Evolutionary conservation across 2,113 vertebrate genomes (phyloP), one percentile per base, ranked within the genome.

Genomic region (Oenanthe oenanthe): DNA sequence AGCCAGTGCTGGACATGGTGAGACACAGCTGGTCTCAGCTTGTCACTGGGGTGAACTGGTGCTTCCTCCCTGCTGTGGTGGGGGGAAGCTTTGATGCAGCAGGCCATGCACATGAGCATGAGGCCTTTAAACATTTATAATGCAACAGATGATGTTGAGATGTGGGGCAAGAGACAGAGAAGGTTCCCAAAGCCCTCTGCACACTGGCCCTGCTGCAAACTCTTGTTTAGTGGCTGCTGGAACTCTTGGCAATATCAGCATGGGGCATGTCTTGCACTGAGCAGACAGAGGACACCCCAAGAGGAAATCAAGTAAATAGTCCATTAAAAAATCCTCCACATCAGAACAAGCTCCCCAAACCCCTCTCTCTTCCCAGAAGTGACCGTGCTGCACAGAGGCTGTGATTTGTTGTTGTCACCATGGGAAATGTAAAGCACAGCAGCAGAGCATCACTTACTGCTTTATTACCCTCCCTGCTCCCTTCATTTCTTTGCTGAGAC

Each of bases 31-130:
- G 4, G 34, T 67, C 40, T 40, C 91, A 60, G 21, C 7, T 3
- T 24, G 28, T 51, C 74, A 20, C 66, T 88, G 91, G 40, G 28
- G 38, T 21, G 31, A 88, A 9, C n/a, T 54, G 57, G 40, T 75
- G 62, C 25, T 40, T 60, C 29, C 29, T 85, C 22, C 29, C 24
- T 7, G 16, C 51, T 17, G 6, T 32, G 25, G 56, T 8, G 57
- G 25, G 31, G 36, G 26, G 7, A 67, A 54, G 6, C 14, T 75
- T 85, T 51, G 38, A 68, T 80, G 61, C 77, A 66, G 28, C 38
- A 66, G 26, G 9, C 32, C 0, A 0, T 73, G 68, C 60, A 45
- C 10, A 4, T 10, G 9, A 18, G 29, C 40, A 36, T 0, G 4
- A 75, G 57, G 5, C 4, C n/a, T 75, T 92, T 75, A 60, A 63